Evolutionary conservation across 2,888 invertebrate species (phyloP), one percentile per base, ranked within the genome.

Genomic region (Ecliptopera silaceata): DNA sequence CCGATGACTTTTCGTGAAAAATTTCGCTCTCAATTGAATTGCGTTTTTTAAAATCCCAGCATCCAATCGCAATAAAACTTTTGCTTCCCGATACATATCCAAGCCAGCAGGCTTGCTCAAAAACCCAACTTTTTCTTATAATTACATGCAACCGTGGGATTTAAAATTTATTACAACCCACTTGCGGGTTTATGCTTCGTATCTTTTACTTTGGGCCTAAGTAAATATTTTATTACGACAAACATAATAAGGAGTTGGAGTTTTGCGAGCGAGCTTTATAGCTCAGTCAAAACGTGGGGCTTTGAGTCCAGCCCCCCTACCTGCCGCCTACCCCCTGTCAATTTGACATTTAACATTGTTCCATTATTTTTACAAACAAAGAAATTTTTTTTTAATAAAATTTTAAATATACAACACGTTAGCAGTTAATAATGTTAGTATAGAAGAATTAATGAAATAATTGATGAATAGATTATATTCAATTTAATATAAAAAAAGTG

Each of bases 201-300:
- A 64, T 64, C 66, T 63, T 63, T 63, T 64, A 64, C 58, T 63
- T 64, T 62, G 61, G 59, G 48, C 60, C 68, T 68, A 69, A 72
- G 66, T 74, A 73, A 77, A 77, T 77, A 74, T 77, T 75, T 72
- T 74, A 72, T 65, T 68, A 66, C 64, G 52, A 64, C 68, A 70
- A 65, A 70, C 65, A 66, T 56, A 65, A 67, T 67, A 65, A 68
- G 68, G 65, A 63, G 64, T 62, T 61, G 55, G 57, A 60, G 66
- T 69, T 69, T 64, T 59, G 58, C 48, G 59, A 63, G 66, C 59
- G 61, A 15, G 12, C 51, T 59, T 62, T 65, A 66, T 61, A 43
- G 60, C 51, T 50, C 31, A 47, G 54, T 47, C 36, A 26, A 41
- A 59, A 45, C 53, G 43, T 47, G 29, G 8, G 48, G 44, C 44